A percentile compares a stretch with the other conserved stretches of the same genome.
These are phyloP conservation scores for Drymonia ruficornis DNA, from an alignment of 2,888 invertebrate genomes.

Conservation along the genomic window DNA sequence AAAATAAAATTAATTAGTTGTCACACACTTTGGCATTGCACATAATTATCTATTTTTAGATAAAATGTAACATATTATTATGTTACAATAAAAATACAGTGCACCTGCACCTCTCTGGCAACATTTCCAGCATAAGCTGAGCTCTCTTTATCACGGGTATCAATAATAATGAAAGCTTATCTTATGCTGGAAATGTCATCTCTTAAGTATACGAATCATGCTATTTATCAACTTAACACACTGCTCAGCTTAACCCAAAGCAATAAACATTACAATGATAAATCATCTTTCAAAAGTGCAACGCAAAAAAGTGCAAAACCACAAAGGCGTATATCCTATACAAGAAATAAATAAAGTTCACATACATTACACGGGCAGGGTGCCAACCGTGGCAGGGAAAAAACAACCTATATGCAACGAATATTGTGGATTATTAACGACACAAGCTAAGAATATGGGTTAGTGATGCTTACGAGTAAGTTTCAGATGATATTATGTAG, in stretches of 20 bases:
- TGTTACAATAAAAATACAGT: too few relatives aligned
- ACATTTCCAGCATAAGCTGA: too few relatives aligned
- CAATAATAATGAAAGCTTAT: too few relatives aligned
- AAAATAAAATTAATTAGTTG: too few relatives aligned
- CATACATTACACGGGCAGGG: slow-evolving; percentile 20
- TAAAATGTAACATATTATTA: too few relatives aligned
- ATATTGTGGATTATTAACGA: slow-evolving; percentile 16
- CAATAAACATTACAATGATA: slow-evolving; percentile 7
- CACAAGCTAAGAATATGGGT: neutral
- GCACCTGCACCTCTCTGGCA: too few relatives aligned
- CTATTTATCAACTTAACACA: neutral
- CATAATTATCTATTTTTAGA: too few relatives aligned
- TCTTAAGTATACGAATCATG: neutral
- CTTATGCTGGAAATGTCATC: too few relatives aligned
- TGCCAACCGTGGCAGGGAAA: slow-evolving; percentile 25
- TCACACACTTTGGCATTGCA: too few relatives aligned
- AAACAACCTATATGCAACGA: slow-evolving; percentile 17
- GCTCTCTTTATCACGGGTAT: too few relatives aligned
- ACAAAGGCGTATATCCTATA: slow-evolving; percentile 14
- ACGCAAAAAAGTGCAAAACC: slow-evolving; percentile 15
- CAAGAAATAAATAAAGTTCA: slow-evolving; percentile 27
- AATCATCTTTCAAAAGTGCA: slow-evolving; percentile 17
- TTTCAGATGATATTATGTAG: neutral
- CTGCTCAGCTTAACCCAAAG: neutral
- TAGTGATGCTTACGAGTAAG: neutral